Evolutionary conservation across 2,888 invertebrate species (phyloP), one percentile per base, ranked within the genome.

Genomic region (Blomia tropicalis): DNA sequence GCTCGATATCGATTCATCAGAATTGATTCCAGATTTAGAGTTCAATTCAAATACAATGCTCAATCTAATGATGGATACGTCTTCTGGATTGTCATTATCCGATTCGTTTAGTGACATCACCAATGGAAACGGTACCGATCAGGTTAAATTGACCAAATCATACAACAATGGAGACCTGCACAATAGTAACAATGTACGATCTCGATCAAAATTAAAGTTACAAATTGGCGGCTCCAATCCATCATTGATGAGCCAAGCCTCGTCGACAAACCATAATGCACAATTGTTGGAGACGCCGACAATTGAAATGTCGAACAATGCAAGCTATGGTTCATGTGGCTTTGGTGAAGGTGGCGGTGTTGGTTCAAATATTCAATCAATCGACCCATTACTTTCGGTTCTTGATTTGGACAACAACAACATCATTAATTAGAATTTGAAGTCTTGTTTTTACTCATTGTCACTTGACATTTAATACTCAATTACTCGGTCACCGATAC

Each of bases 1-100:
- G 51, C 63, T 68, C 5, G 68, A 66, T 43, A 63, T 68, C n/a
- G 67, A 68, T 60, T 60, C 67, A 2, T 25, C 36, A 5, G 66
- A 66, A 30, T 53, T 68, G 36, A 60, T 65, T 22, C 29, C 23
- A 29, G 65, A 65, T 30, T 53, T 65, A 23, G 44, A 63, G 31
- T 56, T 65, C 23, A 63, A 59, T 32, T 58, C 59, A 17, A 32
- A 41, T n/a, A 59, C 58, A 43, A 25, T 59, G 22, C 64, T 63
- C 51, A 30, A 51, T 11, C n/a, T 59, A 19, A 63, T 63, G 63
- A 64, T 64, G 63, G 59, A 63, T 29, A 59, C 62, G 11, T 53
- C 30, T 14, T 41, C 32, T 19, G 64, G 64, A 41, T 19, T 64
- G 11, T 41, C 31, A 19, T n/a, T 30, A 4, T 56, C 29, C 17